These are phyloP conservation scores for Cryptus armator DNA, from an alignment of 2,888 invertebrate species.

Conservation along the genomic window DNA sequence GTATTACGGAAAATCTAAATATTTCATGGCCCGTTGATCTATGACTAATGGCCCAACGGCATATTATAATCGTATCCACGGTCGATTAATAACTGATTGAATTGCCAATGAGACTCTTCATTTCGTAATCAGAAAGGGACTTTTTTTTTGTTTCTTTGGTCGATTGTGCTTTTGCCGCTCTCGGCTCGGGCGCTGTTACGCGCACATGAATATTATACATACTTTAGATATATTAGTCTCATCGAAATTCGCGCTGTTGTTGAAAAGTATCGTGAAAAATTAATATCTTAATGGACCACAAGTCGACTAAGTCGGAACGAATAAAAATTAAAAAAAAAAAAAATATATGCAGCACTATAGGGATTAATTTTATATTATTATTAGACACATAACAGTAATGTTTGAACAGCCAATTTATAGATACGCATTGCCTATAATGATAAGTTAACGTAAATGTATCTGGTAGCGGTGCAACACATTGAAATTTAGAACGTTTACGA, in stretches of 20 bases:
- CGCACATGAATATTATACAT: not conserved
- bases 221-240: conserved; percentile 5
- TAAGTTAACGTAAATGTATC: conserved; percentile 34
- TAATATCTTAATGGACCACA: conserved; percentile 33
- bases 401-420: conserved; percentile 51
- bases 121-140: conserved; percentile 71
- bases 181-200: not conserved
- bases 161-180: conserved; percentile 32
- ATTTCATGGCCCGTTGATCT: conserved; percentile 62
- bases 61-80: conserved; percentile 72
- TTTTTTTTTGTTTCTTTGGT: conserved; percentile 68
- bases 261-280: conserved; percentile 26
- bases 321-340: conserved; percentile 3
- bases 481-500: conserved; percentile 42
- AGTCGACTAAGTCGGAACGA: not conserved
- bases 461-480: conserved; percentile 51
- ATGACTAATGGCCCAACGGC: conserved; percentile 70
- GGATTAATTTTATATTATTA: conserved; percentile 41
- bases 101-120: conserved; percentile 73
- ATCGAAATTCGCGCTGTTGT: conserved; percentile 21
- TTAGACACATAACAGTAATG: conserved; percentile 27
- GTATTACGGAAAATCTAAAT: conserved; percentile 55
- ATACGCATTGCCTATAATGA: conserved; percentile 52
- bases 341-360: conserved; percentile 24
- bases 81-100: conserved; percentile 74